These are phyloP conservation scores for Plebejus melissa DNA, from an alignment of 2,888 invertebrate species.

Conservation along the genomic window DNA sequence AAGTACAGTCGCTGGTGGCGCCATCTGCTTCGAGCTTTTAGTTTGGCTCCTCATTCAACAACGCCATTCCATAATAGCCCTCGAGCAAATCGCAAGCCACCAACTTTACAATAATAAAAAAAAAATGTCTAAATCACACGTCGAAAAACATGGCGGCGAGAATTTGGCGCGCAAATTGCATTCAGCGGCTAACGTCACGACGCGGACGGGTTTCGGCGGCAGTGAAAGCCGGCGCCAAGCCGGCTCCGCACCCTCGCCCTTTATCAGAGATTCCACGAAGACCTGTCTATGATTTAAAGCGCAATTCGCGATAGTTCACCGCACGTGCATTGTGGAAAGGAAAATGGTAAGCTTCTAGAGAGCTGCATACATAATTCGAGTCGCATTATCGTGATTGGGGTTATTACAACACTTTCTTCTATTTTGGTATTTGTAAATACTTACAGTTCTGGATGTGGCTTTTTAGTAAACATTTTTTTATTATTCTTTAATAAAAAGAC, in stretches of 20 bases:
- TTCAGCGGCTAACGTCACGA: constrained; percentile 3
- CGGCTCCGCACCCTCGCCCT: constrained; percentile 12
- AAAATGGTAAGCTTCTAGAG: constrained; percentile 11
- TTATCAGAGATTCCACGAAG: constrained; percentile 17
- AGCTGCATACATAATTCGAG: constrained; percentile 13
- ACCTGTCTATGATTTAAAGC: constrained; percentile 19
- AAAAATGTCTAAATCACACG: background rate
- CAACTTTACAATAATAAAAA: background rate
- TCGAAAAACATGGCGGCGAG: constrained; percentile 4
- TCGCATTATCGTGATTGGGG: constrained; percentile 5
- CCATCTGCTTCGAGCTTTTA: no score
- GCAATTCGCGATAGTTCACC: constrained; percentile 16
- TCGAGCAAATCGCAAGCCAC: background rate
- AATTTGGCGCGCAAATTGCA: constrained; percentile 13
- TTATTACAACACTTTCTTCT: constrained; percentile 1
- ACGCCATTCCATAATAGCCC: no score
- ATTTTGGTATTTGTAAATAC: background rate
- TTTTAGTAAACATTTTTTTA: background rate
- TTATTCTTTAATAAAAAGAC: no score
- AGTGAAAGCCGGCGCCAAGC: constrained; percentile 27
- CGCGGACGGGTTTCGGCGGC: background rate
- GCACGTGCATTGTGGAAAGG: constrained; percentile 13
- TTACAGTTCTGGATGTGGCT: background rate
- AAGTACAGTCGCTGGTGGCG: no score
- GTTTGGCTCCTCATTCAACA: no score